A percentile compares a stretch with the other conserved stretches of the same genome.
Conservation (phyloP, 2,888 invertebrate species). For the Acanthosepion lycidas region DNA sequence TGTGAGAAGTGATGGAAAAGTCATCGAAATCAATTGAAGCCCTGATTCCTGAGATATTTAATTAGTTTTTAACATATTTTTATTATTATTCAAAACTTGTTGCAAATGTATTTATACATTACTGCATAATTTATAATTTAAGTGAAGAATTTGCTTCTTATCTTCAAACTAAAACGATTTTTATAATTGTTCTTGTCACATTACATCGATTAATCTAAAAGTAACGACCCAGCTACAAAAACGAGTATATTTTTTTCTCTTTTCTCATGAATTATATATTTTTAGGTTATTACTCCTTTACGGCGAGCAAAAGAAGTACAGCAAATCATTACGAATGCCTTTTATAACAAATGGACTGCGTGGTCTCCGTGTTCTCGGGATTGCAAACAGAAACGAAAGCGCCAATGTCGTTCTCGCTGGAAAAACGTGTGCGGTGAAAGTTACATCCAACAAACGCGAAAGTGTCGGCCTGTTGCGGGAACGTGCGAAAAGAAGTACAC, state of each 20-base stretch:
- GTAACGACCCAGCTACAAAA: too few species aligned
- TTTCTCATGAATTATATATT: not conserved
- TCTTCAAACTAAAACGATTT: too few species aligned
- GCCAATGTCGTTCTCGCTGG: slow-evolving; percentile 82
- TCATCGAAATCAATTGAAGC: too few species aligned
- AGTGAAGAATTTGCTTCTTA: too few species aligned
- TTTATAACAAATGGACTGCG: slow-evolving; percentile 81
- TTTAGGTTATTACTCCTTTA: not conserved
- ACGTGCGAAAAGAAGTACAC: slow-evolving; percentile 8
- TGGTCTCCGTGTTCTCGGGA: slow-evolving; percentile 88
- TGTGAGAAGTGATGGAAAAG: too few species aligned
- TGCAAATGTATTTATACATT: too few species aligned
- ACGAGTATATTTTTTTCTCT: not conserved
- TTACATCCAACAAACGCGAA: slow-evolving; percentile 87
- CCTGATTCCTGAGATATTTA: too few species aligned
- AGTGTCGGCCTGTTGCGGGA: slow-evolving; percentile 84
- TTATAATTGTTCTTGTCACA: too few species aligned
- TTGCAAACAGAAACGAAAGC: slow-evolving; percentile 85
- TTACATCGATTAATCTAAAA: too few species aligned
- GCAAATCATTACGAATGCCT: slow-evolving; percentile 67
- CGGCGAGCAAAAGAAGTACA: slow-evolving; percentile 44
- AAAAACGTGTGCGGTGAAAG: slow-evolving; percentile 85
- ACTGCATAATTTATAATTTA: too few species aligned
- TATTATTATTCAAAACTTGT: too few species aligned
- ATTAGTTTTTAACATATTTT: too few species aligned